A percentile compares a stretch with the other conserved stretches of the same genome.
Evolutionary conservation across 1,140 invertebrate genomes (phyloP).

Genomic region (Teleopsis dalmanni): DNA sequence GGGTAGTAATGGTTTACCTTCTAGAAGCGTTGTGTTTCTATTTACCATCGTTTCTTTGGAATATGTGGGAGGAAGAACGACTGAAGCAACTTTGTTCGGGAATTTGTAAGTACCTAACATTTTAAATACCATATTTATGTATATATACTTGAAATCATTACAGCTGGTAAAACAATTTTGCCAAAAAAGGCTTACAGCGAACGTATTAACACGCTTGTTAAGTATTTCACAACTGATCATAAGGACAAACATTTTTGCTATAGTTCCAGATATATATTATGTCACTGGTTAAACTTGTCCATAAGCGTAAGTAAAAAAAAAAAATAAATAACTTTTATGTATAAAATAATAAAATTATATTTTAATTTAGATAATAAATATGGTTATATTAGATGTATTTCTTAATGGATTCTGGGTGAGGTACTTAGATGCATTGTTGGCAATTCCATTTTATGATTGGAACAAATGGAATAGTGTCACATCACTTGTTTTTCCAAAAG

Average conservation of each 20-base stretch:
- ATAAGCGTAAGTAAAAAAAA: conserved; percentile 52
- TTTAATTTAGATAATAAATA: no score
- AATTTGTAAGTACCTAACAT: conserved; percentile 35
- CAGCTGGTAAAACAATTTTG: conserved; percentile 23
- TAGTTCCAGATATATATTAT: conserved; percentile 59
- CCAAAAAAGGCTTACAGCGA: conserved; percentile 48
- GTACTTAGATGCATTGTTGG: conserved; percentile 56
- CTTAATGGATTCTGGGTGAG: conserved; percentile 64
- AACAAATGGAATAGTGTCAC: conserved; percentile 49
- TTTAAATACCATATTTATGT: not conserved
- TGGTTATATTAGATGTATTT: no score
- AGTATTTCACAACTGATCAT: conserved; percentile 47
- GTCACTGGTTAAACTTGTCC: conserved; percentile 63
- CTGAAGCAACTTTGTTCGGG: conserved; percentile 49
- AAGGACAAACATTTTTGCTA: conserved; percentile 58
- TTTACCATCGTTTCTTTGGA: conserved; percentile 67
- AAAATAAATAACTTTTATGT: not conserved
- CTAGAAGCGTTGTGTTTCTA: conserved; percentile 71
- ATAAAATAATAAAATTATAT: no score
- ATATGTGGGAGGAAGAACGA: conserved; percentile 63
- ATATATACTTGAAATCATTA: not conserved
- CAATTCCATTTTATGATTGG: conserved; percentile 42
- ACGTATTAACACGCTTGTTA: conserved; percentile 48
- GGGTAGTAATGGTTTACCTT: conserved; percentile 75
- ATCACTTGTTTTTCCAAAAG: conserved; percentile 59